A percentile compares a stretch with the other conserved stretches of the same genome.
These are phyloP conservation scores for Thysanoteuthis rhombus DNA, from an alignment of 2,888 invertebrate species.

Conservation along the genomic window DNA sequence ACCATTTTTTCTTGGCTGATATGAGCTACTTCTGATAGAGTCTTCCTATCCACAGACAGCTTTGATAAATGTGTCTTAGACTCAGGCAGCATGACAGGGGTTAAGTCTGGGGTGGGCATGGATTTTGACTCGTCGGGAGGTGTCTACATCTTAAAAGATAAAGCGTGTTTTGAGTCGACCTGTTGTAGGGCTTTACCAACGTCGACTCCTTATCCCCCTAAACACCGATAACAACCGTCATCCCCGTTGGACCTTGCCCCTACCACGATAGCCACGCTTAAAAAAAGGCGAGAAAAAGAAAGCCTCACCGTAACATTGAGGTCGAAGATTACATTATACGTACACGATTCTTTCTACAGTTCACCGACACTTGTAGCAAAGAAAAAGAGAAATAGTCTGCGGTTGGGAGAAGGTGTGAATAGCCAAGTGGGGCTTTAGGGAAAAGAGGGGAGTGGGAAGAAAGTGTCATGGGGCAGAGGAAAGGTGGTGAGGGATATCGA, in stretches of 20 bases:
- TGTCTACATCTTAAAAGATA: background rate
- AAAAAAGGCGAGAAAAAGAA: background rate
- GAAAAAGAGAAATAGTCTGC: too few species aligned
- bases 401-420: too few species aligned
- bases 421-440: too few species aligned
- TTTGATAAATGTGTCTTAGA: background rate
- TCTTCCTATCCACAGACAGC: background rate
- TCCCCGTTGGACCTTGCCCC: background rate
- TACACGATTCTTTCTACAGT: background rate
- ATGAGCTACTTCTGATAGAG: background rate
- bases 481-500: too few species aligned
- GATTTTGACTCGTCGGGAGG: background rate
- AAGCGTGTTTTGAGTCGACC: background rate
- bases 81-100: background rate
- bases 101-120: background rate
- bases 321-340: background rate
- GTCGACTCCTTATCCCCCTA: background rate
- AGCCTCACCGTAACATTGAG: background rate
- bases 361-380: background rate
- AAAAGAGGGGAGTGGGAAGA: too few species aligned
- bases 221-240: background rate
- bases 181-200: background rate
- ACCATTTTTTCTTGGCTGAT: background rate
- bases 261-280: background rate
- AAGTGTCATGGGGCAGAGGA: too few species aligned